Conservation (phyloP, 30 jellyfish, hydroid and myxozoan species). For the Calvadosia cruxmelitensis region DNA sequence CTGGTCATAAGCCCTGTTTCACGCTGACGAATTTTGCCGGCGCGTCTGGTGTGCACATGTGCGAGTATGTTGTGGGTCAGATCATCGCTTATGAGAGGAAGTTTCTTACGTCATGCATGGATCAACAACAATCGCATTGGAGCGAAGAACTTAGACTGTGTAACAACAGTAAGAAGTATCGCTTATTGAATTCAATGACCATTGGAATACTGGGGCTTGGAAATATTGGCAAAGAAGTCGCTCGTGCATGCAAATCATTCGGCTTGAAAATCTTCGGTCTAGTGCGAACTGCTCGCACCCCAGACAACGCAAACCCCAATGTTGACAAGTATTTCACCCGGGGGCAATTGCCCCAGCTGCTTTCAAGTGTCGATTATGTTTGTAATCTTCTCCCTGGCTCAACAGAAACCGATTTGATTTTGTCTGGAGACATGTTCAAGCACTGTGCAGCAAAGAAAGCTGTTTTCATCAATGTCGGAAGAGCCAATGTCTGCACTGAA, state of each 20-base stretch:
- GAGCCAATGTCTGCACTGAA: conserved; percentile 55
- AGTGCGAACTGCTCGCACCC: conserved; percentile 13
- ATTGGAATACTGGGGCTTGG: conserved; percentile 71
- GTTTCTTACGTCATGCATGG: conserved; percentile 1
- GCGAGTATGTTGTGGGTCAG: conserved; percentile 79
- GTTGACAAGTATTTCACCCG: conserved; percentile 6
- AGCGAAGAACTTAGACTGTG: neutral
- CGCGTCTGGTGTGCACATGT: conserved; percentile 45
- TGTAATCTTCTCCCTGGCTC: conserved; percentile 66
- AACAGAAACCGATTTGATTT: conserved; percentile 36
- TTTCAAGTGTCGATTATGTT: conserved; percentile 49
- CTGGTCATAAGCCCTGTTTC: conserved; percentile 5
- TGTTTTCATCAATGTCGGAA: conserved; percentile 57
- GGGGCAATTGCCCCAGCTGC: conserved; percentile 32
- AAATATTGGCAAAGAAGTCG: conserved; percentile 53
- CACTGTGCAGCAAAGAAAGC: conserved; percentile 55
- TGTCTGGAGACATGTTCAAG: conserved; percentile 36
- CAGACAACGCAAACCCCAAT: neutral
- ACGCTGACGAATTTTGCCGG: conserved; percentile 41
- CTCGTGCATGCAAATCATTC: conserved; percentile 40
- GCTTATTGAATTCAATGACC: conserved; percentile 29
- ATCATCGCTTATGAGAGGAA: conserved; percentile 55
- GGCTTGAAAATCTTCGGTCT: conserved; percentile 76
- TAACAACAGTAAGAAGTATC: conserved; percentile 16
- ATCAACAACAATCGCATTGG: conserved; percentile 46